Evolutionary conservation across 1,140 invertebrate genomes (phyloP).

Genomic region (Ericerus pela): DNA sequence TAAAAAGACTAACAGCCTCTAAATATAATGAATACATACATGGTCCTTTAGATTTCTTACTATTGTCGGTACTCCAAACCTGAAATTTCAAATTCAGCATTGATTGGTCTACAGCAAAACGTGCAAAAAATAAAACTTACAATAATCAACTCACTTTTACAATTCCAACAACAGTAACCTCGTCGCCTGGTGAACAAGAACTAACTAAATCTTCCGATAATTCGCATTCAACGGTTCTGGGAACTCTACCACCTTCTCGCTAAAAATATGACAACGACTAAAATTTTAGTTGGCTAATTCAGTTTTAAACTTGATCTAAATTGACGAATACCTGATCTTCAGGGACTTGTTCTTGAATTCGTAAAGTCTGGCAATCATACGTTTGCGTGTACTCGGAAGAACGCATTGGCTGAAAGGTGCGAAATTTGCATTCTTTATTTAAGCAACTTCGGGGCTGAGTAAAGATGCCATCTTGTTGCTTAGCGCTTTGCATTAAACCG

Average conservation of each 20-base stretch:
- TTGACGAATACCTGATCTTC: slow-evolving; percentile 39
- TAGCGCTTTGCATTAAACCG: slow-evolving; percentile 40
- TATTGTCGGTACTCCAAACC: slow-evolving; percentile 32
- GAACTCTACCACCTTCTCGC: slow-evolving; percentile 58
- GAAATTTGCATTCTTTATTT: slow-evolving; percentile 38
- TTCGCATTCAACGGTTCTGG: slow-evolving; percentile 75
- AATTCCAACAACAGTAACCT: slow-evolving; percentile 72
- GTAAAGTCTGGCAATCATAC: slow-evolving; percentile 61
- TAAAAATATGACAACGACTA: slow-evolving; percentile 25
- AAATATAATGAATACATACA: slow-evolving; percentile 58
- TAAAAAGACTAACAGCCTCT: slow-evolving; percentile 56
- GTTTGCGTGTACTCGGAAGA: slow-evolving; percentile 55
- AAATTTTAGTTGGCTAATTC: neutral
- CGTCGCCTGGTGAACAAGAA: slow-evolving; percentile 71
- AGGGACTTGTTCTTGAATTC: slow-evolving; percentile 54
- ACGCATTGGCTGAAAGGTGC: slow-evolving; percentile 48
- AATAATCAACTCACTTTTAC: slow-evolving; percentile 45
- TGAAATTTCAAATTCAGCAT: slow-evolving; percentile 21
- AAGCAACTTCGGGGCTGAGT: slow-evolving; percentile 39
- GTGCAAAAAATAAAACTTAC: slow-evolving; percentile 24
- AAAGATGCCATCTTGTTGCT: slow-evolving; percentile 45
- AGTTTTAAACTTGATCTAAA: neutral
- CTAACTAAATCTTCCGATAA: slow-evolving; percentile 74
- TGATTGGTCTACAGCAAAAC: neutral
- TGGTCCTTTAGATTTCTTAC: slow-evolving; percentile 35